These are phyloP conservation scores for Sturnus vulgaris DNA, from an alignment of 2,113 vertebrate species.

Conservation along the genomic window DNA sequence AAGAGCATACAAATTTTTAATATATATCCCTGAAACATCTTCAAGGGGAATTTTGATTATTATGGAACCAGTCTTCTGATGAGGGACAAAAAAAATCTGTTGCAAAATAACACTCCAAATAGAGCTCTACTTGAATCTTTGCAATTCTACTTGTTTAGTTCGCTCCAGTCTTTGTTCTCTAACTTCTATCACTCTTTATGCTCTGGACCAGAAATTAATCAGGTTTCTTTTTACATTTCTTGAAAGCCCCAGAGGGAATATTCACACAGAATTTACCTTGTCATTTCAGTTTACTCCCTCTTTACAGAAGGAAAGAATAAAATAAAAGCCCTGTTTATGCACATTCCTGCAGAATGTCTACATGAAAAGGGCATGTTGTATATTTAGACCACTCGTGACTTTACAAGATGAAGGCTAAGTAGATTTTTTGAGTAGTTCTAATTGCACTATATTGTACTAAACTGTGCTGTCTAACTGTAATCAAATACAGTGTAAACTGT, in stretches of 20 bases:
- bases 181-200: not conserved
- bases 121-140: not conserved
- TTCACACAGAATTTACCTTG: not conserved
- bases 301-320: not conserved
- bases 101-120: not conserved
- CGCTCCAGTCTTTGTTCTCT: not conserved
- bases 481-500: slow-evolving; percentile 60
- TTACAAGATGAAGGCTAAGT: slow-evolving; percentile 56
- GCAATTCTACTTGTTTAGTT: not conserved
- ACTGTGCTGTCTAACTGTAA: slow-evolving; percentile 57
- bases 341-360: not conserved
- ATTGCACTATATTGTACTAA: slow-evolving; percentile 61
- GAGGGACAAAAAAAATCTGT: not conserved
- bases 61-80: not conserved
- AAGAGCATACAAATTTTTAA: not conserved
- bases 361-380: slow-evolving; percentile 42
- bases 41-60: not conserved
- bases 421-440: slow-evolving; percentile 65
- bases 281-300: not conserved
- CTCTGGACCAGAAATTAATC: not conserved
- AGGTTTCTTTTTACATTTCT: not conserved
- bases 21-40: not conserved
- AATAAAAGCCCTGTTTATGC: slow-evolving; percentile 7
- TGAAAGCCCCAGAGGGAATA: not conserved
- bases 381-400: slow-evolving; percentile 55